These are phyloP conservation scores for Oryzias curvinotus DNA, from an alignment of 2,113 vertebrate genomes.

Conservation along the genomic window DNA sequence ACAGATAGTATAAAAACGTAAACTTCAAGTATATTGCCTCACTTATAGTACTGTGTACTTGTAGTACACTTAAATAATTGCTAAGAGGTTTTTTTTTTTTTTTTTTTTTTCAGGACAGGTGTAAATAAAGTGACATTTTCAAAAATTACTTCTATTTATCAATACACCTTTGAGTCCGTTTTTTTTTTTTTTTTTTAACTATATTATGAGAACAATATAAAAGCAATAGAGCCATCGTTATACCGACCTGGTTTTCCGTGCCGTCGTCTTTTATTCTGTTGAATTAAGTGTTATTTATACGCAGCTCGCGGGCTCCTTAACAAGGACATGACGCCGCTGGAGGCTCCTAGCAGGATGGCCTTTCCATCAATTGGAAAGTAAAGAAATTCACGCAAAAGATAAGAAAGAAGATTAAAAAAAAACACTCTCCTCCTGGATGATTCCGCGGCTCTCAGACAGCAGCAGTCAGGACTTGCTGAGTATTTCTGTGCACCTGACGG, in stretches of 20 bases:
- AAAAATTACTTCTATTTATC: too few species aligned
- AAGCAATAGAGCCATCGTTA: background rate
- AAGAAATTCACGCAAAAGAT: background rate
- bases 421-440: background rate
- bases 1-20: too few species aligned
- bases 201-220: too few species aligned
- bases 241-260: constrained; percentile 28
- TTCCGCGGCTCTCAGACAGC: background rate
- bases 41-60: too few species aligned
- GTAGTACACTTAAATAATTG: too few species aligned
- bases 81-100: too few species aligned
- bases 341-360: constrained; percentile 25
- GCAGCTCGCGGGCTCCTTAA: background rate
- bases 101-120: too few species aligned
- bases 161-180: too few species aligned
- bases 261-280: background rate
- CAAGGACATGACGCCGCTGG: constrained; percentile 30
- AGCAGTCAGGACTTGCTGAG: too few species aligned
- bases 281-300: constrained; percentile 2
- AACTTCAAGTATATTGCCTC: too few species aligned
- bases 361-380: constrained; percentile 37
- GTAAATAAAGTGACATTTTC: too few species aligned
- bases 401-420: rapidly evolving
- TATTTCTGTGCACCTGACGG: background rate
- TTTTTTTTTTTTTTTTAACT: too few species aligned